Evolutionary conservation across 2,797 vertebrate genomes (phyloP).

Genomic region (Pteronotus mesoamericanus): DNA sequence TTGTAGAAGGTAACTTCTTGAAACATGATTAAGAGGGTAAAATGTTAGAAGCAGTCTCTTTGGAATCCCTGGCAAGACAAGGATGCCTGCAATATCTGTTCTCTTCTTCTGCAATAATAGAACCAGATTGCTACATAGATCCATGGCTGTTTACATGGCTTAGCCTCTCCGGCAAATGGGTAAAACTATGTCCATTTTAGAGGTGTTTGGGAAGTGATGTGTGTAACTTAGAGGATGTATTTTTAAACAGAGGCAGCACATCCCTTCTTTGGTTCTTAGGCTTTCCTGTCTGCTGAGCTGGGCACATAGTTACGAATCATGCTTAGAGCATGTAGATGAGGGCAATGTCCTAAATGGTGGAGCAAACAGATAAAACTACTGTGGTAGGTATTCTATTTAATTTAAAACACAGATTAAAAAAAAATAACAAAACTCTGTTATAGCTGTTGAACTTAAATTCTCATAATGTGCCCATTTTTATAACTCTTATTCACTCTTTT

Average conservation of each 20-base stretch:
- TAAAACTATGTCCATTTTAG: neutral
- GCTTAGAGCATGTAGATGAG: neutral
- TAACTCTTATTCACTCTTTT: neutral
- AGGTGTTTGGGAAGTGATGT: neutral
- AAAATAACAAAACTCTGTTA: neutral
- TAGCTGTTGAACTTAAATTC: neutral
- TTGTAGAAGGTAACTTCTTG: neutral
- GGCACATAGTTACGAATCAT: neutral
- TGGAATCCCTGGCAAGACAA: neutral
- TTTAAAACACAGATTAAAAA: neutral
- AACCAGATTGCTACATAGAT: neutral
- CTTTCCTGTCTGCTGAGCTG: neutral
- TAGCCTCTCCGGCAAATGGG: neutral
- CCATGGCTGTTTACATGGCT: neutral
- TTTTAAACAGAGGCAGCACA: neutral
- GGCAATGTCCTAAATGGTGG: neutral
- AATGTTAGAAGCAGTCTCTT: neutral
- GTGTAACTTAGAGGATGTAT: neutral
- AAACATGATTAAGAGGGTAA: neutral
- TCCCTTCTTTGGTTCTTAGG: neutral
- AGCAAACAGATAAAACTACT: neutral
- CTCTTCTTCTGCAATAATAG: neutral
- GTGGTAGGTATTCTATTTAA: neutral
- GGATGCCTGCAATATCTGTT: neutral
- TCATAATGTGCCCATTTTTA: neutral